A percentile compares a stretch with the other conserved stretches of the same genome.
phyloP scores from a whole-genome alignment of 2,113 vertebrate species.

The Clupea harengus region DNA sequence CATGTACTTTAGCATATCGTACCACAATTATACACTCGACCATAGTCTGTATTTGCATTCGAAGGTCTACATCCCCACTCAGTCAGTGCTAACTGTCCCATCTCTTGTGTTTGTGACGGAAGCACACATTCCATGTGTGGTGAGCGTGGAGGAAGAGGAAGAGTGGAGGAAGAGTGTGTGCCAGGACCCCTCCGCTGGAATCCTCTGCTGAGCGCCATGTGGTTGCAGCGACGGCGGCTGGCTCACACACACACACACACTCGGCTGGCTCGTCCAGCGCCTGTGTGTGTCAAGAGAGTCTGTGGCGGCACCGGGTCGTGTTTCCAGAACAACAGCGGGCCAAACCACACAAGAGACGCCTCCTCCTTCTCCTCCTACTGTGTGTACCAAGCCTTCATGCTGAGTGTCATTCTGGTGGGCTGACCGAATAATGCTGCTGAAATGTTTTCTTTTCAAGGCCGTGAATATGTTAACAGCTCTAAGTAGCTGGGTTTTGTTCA shows the following conservation, averaged over 20 bases:
- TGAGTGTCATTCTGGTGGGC: not conserved
- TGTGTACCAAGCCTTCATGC: not conserved
- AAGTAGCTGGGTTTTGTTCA: not conserved
- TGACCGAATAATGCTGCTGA: not conserved
- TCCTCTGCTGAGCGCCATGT: not conserved
- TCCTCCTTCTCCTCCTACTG: not conserved
- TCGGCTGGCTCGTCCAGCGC: not conserved
- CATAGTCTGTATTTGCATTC: not conserved
- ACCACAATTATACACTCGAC: not conserved
- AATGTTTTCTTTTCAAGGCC: not conserved
- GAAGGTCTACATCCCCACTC: not conserved
- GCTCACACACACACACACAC: too few relatives aligned
- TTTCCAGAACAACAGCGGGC: not conserved
- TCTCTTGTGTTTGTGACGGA: not conserved
- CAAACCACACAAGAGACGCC: constrained; percentile 3
- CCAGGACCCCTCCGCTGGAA: not conserved
- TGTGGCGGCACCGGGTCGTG: not conserved
- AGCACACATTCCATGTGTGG: constrained; percentile 1
- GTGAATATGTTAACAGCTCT: not conserved
- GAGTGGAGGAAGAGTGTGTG: not conserved
- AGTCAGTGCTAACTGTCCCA: not conserved
- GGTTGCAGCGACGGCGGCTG: not conserved
- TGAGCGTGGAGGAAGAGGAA: not conserved
- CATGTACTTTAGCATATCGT: not conserved
- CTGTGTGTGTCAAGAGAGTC: not conserved